Percentiles rank a stretch among this genome's conserved stretches.
Conservation (phyloP, 2,888 invertebrate species). For the Machimus atricapillus region DNA sequence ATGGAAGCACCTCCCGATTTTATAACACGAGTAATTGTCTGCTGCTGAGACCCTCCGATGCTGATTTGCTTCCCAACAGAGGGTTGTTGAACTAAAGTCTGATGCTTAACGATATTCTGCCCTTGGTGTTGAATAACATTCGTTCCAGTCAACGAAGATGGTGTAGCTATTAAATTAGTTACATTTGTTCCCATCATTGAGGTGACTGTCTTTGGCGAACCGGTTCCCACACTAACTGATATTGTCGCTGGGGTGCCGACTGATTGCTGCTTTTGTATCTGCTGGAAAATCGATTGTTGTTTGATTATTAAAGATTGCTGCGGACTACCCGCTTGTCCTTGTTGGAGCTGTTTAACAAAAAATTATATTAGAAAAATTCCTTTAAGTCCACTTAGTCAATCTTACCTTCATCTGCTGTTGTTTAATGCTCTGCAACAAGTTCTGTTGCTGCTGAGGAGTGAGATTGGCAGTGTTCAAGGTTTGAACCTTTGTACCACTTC, state of each 20-base stretch:
- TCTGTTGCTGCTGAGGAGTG: conserved; percentile 59
- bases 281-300: conserved; percentile 45
- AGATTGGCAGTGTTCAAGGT: conserved; percentile 56
- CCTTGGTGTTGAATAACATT: conserved; percentile 45
- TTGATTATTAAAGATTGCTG: conserved; percentile 49
- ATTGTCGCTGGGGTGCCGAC: neutral
- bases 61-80: conserved; percentile 46
- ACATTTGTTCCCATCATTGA: conserved; percentile 40
- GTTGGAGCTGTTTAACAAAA: neutral
- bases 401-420: conserved; percentile 51
- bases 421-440: conserved; percentile 58
- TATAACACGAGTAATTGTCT: conserved; percentile 51
- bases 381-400: neutral
- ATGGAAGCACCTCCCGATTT: conserved; percentile 46
- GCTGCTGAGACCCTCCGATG: conserved; percentile 45
- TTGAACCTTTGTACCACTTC: conserved; percentile 52
- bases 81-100: conserved; percentile 28
- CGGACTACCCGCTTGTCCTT: conserved; percentile 15
- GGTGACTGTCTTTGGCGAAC: conserved; percentile 38
- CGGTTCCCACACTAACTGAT: conserved; percentile 25
- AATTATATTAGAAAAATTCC: neutral
- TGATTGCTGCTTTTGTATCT: conserved; percentile 33
- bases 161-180: conserved; percentile 23
- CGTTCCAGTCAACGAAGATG: conserved; percentile 26
- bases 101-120: conserved; percentile 41